phyloP scores from a whole-genome alignment of 2,797 vertebrate species.

The Dendrocincla fuliginosa region DNA sequence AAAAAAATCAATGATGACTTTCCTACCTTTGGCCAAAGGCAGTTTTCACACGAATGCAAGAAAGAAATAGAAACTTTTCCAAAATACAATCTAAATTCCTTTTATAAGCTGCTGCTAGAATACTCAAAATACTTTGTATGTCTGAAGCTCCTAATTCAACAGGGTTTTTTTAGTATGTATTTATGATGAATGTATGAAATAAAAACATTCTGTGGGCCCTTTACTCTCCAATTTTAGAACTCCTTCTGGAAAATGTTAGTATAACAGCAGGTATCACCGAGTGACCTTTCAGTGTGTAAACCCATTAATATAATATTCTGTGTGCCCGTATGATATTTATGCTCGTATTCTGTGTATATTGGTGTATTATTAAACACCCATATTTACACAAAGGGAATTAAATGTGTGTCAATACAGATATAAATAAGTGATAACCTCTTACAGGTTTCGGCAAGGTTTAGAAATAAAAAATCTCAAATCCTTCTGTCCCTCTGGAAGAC shows the following conservation, averaged over 20 bases:
- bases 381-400: neutral
- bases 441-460: neutral
- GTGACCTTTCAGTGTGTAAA: constrained; percentile 15
- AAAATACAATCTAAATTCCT: neutral
- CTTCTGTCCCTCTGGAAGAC: neutral
- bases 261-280: neutral
- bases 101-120: neutral
- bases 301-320: neutral
- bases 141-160: neutral
- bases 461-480: neutral
- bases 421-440: neutral
- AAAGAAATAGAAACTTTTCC: neutral
- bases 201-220: neutral
- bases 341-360: neutral
- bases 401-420: neutral
- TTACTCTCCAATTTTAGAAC: neutral
- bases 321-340: neutral
- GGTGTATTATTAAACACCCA: neutral
- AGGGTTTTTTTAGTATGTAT: neutral
- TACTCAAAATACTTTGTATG: neutral
- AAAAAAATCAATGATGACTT: neutral
- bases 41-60: neutral
- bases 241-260: constrained; percentile 4
- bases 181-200: neutral
- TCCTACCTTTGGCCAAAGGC: neutral